A percentile compares a stretch with the other conserved stretches of the same genome.
Evolutionary conservation across 2,113 vertebrate genomes (phyloP).

Genomic region (Cochlearius cochlearius): DNA sequence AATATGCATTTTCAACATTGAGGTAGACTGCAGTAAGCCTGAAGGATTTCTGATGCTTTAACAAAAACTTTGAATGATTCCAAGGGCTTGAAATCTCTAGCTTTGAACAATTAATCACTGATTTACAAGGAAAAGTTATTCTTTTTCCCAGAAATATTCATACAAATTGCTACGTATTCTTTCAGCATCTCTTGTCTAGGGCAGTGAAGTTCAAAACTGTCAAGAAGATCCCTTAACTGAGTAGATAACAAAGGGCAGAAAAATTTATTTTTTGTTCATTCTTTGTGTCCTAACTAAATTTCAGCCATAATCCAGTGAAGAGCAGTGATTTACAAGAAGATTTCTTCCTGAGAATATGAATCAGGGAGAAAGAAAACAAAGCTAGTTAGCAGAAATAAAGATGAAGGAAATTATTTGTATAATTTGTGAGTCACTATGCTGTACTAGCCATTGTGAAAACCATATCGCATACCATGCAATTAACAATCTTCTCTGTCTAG

Average conservation of each 20-base stretch:
- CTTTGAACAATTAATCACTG: constrained; percentile 36
- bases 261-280: constrained; percentile 40
- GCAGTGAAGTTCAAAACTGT: constrained; percentile 11
- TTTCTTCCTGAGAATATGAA: not conserved
- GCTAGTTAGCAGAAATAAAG: constrained; percentile 49
- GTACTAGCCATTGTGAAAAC: constrained; percentile 35
- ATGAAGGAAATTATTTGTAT: constrained; percentile 51
- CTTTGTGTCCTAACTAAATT: constrained; percentile 16
- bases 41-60: constrained; percentile 43
- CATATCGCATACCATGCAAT: not conserved
- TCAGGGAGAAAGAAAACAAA: constrained; percentile 59
- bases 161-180: constrained; percentile 1
- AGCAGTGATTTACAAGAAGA: not conserved
- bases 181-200: not conserved
- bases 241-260: constrained; percentile 14
- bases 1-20: constrained; percentile 44
- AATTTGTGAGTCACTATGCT: constrained; percentile 18
- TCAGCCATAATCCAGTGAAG: constrained; percentile 9
- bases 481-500: constrained; percentile 53
- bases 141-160: constrained; percentile 25
- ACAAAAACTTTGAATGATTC: constrained; percentile 57
- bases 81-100: constrained; percentile 32
- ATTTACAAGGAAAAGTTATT: constrained; percentile 32
- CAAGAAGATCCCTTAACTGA: constrained; percentile 23
- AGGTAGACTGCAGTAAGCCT: not conserved